Base-by-base conservation (phyloP, 2,113 vertebrate species). In the Platichthys flesus region DNA sequence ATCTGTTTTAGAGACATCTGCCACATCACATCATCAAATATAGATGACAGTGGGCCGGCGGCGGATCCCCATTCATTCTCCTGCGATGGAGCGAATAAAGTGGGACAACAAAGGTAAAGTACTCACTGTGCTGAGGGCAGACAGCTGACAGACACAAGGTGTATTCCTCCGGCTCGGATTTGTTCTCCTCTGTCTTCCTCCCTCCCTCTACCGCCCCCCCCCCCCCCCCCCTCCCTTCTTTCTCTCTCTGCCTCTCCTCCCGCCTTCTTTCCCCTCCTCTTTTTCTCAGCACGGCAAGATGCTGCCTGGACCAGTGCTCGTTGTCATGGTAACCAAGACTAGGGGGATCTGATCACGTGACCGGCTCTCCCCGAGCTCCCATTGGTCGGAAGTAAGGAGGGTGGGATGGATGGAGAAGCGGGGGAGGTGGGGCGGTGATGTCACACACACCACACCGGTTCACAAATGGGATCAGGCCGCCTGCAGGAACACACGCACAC, bases 241-340 rank as follows among this genome's bases (percentile, higher is more conserved):
- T 81, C 64, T 64, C 67, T 82, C 63, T 80, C 79, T 67, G 62
- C 59, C 85, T 76, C 40, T 76, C 67, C 74, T 76, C 71, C 76
- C 35, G 67, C 57, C 81, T 73, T 69, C 65, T 59, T 31, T 21
- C 31, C 74, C 69, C 65, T 80, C 23, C 51, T 23, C 74, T 68
- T 82, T 31, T 54, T 79, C 88, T 91, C 85, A 92, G 86, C 88
- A 88, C 85, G 79, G 82, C 76, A 85, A 94, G 93, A 94, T 94
- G 93, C 92, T 94, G 93, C 88, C 92, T 94, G 93, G 91, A 94
- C 93, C 92, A 79, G 83, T 76, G 87, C 88, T 84, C 81, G 80
- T 94, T 85, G 89, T 88, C 92, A 93, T 93, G 92, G 94, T 74
- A 90, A 94, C 94, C 82, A 20, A 89, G 72, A 80, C 75, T 31